Conservation (phyloP, 2,888 invertebrate genomes). For the Antitype chi region DNA sequence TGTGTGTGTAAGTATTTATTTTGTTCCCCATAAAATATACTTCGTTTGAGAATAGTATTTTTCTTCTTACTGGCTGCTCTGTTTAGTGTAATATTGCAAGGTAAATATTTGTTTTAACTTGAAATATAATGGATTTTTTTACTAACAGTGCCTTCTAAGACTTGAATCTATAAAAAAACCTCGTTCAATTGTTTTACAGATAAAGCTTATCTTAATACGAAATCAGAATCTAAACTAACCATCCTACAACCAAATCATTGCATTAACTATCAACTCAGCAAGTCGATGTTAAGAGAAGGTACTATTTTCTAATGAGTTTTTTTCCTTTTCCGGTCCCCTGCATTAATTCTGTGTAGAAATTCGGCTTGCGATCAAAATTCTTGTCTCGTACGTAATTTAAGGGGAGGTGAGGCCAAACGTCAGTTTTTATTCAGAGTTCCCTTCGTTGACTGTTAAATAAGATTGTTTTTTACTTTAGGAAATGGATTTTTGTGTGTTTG, state of each 20-base stretch:
- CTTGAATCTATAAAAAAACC: not conserved
- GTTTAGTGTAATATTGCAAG: not conserved
- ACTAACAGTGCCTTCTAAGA: not conserved
- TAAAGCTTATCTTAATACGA: too few relatives aligned
- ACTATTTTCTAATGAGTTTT: conserved; percentile 70
- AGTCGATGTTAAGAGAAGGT: conserved; percentile 52
- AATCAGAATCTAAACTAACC: too few relatives aligned
- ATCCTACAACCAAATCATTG: conserved; percentile 52
- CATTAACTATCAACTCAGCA: conserved; percentile 36
- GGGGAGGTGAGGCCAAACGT: conserved; percentile 52
- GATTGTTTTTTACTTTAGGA: conserved; percentile 18
- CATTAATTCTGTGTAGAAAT: conserved; percentile 55
- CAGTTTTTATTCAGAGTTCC: conserved; percentile 65
- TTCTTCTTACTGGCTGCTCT: not conserved
- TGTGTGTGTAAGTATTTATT: too few relatives aligned
- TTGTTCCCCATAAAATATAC: too few relatives aligned
- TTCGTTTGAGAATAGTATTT: too few relatives aligned
- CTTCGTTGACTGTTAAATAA: conserved; percentile 38
- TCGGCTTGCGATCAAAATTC: conserved; percentile 72
- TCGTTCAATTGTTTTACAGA: not conserved
- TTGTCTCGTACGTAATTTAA: conserved; percentile 74
- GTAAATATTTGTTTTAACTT: not conserved
- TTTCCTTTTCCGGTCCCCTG: conserved; percentile 16
- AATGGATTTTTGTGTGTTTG: not conserved
- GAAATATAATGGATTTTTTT: not conserved